phyloP scores from a whole-genome alignment of 2,888 invertebrate genomes.

The Mesochorus sp. region DNA sequence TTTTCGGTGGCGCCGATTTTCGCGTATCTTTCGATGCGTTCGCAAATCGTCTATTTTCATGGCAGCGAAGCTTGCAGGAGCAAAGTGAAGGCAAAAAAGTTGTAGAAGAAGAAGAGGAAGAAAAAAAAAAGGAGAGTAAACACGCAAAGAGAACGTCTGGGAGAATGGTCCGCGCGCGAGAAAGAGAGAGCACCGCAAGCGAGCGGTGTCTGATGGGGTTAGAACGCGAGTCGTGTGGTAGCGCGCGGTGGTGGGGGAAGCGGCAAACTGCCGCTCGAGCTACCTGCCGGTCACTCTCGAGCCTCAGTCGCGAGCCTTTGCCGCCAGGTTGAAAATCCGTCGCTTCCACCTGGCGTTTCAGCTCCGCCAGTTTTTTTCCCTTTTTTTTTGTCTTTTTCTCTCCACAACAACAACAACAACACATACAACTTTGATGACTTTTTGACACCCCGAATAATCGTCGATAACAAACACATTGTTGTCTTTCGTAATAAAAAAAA shows the following conservation, averaged over 20 bases:
- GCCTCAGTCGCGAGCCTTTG: conserved; percentile 71
- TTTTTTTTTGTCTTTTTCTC: neutral
- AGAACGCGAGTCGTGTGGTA: conserved; percentile 69
- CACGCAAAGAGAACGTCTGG: no score
- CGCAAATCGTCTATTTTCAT: no score
- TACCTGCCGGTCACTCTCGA: conserved; percentile 76
- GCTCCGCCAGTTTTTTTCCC: neutral
- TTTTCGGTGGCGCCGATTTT: no score
- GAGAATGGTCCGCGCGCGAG: neutral
- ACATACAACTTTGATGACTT: no score
- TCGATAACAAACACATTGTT: neutral
- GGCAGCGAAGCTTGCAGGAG: neutral
- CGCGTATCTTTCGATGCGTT: no score
- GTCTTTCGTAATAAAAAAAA: no score
- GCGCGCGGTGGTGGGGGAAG: conserved; percentile 67
- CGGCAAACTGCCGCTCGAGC: conserved; percentile 69
- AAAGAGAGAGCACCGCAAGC: neutral
- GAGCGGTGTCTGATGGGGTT: conserved; percentile 41
- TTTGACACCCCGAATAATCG: neutral
- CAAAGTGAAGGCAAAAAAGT: neutral
- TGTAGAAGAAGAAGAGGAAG: no score
- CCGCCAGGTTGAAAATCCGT: conserved; percentile 80
- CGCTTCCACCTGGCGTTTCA: conserved; percentile 66
- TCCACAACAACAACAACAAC: no score
- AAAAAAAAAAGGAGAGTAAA: no score